phyloP scores from a whole-genome alignment of 92 coral and sea anemone genomes.

The Muricea muricata region DNA sequence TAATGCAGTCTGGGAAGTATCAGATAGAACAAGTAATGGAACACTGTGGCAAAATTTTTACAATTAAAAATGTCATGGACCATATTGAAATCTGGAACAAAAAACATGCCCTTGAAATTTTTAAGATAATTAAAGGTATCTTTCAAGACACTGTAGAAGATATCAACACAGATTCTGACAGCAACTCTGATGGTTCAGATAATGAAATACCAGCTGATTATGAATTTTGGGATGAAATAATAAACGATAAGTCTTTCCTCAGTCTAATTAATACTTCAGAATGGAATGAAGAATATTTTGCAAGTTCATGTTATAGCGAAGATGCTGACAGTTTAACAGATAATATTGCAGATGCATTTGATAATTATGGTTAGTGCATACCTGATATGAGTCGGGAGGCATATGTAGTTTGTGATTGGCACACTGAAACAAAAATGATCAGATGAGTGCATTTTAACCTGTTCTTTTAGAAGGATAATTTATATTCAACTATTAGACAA shows the following conservation, averaged over 20 bases:
- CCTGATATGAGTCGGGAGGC: too few species aligned
- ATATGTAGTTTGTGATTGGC: too few species aligned
- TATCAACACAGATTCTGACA: not conserved
- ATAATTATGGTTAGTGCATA: too few species aligned
- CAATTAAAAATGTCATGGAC: not conserved
- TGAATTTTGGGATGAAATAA: not conserved
- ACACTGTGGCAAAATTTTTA: not conserved
- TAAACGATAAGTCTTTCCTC: not conserved
- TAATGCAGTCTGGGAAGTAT: slow-evolving; percentile 1
- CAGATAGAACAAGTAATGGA: too few species aligned
- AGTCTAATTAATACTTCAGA: not conserved
- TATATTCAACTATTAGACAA: too few species aligned
- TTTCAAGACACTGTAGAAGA: not conserved
- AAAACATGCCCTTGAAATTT: not conserved
- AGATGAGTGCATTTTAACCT: too few species aligned
- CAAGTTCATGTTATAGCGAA: too few species aligned
- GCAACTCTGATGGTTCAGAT: slow-evolving; percentile 2
- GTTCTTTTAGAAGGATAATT: too few species aligned
- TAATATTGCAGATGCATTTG: too few species aligned
- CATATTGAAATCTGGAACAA: slow-evolving; percentile 2
- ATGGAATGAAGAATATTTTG: too few species aligned
- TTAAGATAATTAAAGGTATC: not conserved
- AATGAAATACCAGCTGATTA: not conserved
- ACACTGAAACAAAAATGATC: too few species aligned
- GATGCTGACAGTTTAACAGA: too few species aligned